Conservation (phyloP, 2,888 invertebrate genomes). For the Sinohyriopsis cumingii region DNA sequence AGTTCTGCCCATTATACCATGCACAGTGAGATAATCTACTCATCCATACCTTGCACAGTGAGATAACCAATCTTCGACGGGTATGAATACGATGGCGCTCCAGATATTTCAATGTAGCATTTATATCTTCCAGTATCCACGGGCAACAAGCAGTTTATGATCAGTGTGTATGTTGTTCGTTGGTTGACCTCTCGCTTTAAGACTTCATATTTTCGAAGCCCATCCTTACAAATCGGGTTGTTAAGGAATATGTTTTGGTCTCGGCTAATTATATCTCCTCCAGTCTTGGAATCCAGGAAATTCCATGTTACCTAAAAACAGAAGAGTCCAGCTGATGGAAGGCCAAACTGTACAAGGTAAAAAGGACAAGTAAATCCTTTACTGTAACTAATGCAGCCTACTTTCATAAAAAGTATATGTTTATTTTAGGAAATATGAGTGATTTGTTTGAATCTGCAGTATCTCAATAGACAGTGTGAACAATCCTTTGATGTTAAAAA, state of each 20-base stretch:
- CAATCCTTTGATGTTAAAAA: no score
- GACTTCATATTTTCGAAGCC: conserved; percentile 50
- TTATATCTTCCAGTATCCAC: conserved; percentile 63
- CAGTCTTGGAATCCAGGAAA: conserved; percentile 27
- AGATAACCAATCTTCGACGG: conserved; percentile 51
- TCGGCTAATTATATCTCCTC: conserved; percentile 41
- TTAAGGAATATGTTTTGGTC: conserved; percentile 40
- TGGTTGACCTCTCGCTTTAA: conserved; percentile 35
- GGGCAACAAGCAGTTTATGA: conserved; percentile 58
- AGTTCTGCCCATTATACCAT: neutral
- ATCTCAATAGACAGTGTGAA: no score
- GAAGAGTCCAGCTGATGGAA: neutral
- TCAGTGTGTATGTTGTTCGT: conserved; percentile 57
- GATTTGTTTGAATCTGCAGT: no score
- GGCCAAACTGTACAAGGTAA: neutral
- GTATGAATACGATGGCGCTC: conserved; percentile 33
- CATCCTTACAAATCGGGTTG: conserved; percentile 41
- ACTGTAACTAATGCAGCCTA: no score
- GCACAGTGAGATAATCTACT: neutral
- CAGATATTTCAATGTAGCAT: conserved; percentile 57
- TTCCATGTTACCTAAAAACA: conserved; percentile 44
- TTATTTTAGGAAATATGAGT: no score
- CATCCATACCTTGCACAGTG: conserved; percentile 55
- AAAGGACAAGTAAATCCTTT: neutral
- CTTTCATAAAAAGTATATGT: no score